phyloP scores from a whole-genome alignment of 2,888 invertebrate species.

The Dryobotodes eremita region DNA sequence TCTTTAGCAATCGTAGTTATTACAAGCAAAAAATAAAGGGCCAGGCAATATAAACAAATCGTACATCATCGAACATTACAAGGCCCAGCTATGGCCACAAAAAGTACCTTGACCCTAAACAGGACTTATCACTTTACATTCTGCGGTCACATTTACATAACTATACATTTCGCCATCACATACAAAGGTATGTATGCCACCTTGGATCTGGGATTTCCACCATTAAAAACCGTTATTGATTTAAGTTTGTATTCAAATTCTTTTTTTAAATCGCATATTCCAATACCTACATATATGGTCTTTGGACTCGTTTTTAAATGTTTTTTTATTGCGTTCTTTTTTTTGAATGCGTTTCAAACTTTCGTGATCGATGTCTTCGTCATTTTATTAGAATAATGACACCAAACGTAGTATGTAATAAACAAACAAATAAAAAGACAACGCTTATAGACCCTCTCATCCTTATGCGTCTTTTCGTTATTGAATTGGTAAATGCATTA shows the following conservation, averaged over 20 bases:
- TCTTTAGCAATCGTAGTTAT: not conserved
- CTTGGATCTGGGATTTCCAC: constrained; percentile 41
- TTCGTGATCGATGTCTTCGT: not conserved
- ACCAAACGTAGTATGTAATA: not conserved
- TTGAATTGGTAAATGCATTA: no score
- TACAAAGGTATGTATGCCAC: constrained; percentile 41
- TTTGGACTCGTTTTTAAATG: not conserved
- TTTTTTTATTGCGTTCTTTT: not conserved
- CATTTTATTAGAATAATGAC: not conserved
- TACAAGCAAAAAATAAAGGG: not conserved
- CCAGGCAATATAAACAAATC: constrained; percentile 36
- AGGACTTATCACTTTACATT: constrained; percentile 55
- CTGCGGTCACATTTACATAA: constrained; percentile 63
- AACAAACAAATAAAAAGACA: not conserved
- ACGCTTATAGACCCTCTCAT: not conserved
- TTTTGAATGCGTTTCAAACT: not conserved
- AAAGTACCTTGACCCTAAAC: constrained; percentile 57
- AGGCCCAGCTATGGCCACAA: constrained; percentile 38
- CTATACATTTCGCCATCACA: constrained; percentile 55
- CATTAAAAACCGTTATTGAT: constrained; percentile 34
- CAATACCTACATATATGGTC: not conserved
- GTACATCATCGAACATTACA: constrained; percentile 41
- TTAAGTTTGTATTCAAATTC: constrained; percentile 10
- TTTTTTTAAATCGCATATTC: not conserved
- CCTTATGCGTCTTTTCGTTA: no score